A percentile compares a stretch with the other conserved stretches of the same genome.
These are phyloP conservation scores for Orchesella cincta DNA, from an alignment of 1,140 invertebrate species.

Conservation along the genomic window DNA sequence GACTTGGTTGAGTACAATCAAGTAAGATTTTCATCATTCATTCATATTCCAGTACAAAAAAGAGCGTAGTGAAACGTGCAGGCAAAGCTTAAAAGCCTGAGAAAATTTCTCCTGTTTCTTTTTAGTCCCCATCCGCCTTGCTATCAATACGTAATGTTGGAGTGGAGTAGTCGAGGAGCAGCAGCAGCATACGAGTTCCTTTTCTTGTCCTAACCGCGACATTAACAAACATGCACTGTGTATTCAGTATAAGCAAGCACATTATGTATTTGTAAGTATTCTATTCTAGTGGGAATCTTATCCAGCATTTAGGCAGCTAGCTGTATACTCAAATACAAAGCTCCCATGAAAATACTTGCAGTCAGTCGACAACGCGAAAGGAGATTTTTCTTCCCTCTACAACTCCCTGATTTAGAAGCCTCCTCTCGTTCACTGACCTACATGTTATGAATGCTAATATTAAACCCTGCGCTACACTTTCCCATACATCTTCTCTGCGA, in stretches of 20 bases:
- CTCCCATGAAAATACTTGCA: slow-evolving; percentile 7
- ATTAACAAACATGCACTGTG: background rate
- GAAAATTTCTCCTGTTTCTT: slow-evolving; percentile 15
- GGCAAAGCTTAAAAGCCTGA: background rate
- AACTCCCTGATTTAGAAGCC: slow-evolving; percentile 25
- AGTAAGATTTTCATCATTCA: slow-evolving; percentile 11
- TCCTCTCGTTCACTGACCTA: slow-evolving; percentile 29
- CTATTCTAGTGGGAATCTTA: slow-evolving; percentile 21
- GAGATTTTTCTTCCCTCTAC: slow-evolving; percentile 11
- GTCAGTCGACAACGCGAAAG: background rate
- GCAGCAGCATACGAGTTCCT: no score
- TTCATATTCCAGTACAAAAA: background rate
- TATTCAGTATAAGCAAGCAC: background rate
- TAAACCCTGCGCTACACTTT: slow-evolving; percentile 4
- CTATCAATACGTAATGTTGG: no score
- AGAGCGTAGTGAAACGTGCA: background rate
- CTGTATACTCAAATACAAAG: background rate
- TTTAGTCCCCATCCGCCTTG: background rate
- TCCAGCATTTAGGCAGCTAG: slow-evolving; percentile 14
- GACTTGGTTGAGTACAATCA: no score
- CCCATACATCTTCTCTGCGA: background rate
- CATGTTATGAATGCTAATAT: slow-evolving; percentile 23
- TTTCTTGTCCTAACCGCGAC: background rate
- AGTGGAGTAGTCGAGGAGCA: no score
- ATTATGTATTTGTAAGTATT: slow-evolving; percentile 4